Evolutionary conservation across 1,140 invertebrate genomes (phyloP), one percentile per base, ranked within the genome.

Genomic region (Phortica variegata): DNA sequence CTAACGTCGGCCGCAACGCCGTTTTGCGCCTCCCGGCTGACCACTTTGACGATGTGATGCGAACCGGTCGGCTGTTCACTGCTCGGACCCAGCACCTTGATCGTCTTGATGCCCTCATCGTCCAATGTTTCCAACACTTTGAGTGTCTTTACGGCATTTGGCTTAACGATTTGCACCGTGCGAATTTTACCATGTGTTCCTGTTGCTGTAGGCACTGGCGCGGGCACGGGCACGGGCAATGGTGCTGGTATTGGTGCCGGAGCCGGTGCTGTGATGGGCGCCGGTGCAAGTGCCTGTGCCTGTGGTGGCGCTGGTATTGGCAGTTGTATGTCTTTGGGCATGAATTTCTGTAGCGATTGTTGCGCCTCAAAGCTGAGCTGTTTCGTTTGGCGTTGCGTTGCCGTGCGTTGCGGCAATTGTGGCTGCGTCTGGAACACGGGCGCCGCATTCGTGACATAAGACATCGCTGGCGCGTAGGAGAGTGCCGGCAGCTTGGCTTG

Each of bases 271-370:
- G 43, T 13, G 42, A n/a, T 29, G 61, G 15, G 49, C 50, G 17
- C 31, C 42, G 1, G 47, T 8, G 26, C 16, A 8, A 5, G 19
- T 3, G 0, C 4, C 13, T 51, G 52, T 7, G 47, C 23, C 0
- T 43, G n/a, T 9, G 53, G 42, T 0, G 62, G 55, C 0, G 54
- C 34, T 3, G 46, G 26, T 61, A 48, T 69, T 68, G 16, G 68
- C 63, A 21, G 65, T 48, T 69, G 62, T 10, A 72, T 56, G 31
- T 72, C 68, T 36, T 60, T 58, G 23, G 68, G 68, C 68, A 72
- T 72, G 34, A 71, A 65, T 23, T 63, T 57, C 37, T 71, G 62
- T 53, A 71, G 46, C 19, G 66, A 58, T 19, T 71, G 62, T 42
- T 66, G 60, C 2, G 66, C 58, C 49, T 55, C 52, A 13, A 58